Base-by-base conservation (phyloP, 35 echinoderm and acorn worm genomes). In the Anneissia japonica region DNA sequence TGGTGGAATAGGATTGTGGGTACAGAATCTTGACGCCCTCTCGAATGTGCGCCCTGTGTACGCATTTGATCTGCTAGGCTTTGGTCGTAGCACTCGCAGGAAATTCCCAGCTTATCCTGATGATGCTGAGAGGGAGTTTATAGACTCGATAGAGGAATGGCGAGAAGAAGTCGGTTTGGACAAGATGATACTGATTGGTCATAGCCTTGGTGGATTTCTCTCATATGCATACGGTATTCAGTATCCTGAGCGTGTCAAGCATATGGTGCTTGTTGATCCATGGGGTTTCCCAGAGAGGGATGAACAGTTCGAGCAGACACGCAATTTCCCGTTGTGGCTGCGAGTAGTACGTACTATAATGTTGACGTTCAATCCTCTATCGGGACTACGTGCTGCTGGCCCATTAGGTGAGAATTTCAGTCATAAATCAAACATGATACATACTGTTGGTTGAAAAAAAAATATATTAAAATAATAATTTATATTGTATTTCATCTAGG, bases 171-270 rank as follows among this genome's bases (percentile, higher is more conserved):
- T 99, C 35, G 81, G 84, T 1, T 38, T 99, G 21, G 86, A 99
- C 31, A 84, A 99, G 41, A 99, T 99, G 89, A 91, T 99, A 41
- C 80, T 94, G 75, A 73, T 99, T 4, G 96, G 96, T 11, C 96
- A 99, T 33, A 99, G 96, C 83, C 83, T 94, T 74, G 96, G 96
- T 16, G 92, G 96, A 38, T 99, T 86, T 77, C 77, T 94, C 37
- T 84, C 89, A 0, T 91, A 82, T 51, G 84, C 91, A n/a, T 99
- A 99, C 78, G 83, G 91, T n/a, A 74, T 94, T 30, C 51, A 38
- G 36, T 89, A 94, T 51, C 96, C 96, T 1, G 89, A 94, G 14
- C 76, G 87, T 74, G 75, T 99, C 13, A 91, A 94, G 26, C 96
- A 94, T 82, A 33, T 99, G n/a, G 86, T 99, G 14, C 83, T 99